Conservation (phyloP, 2,113 vertebrate genomes). For the Percopsis transmontana region DNA sequence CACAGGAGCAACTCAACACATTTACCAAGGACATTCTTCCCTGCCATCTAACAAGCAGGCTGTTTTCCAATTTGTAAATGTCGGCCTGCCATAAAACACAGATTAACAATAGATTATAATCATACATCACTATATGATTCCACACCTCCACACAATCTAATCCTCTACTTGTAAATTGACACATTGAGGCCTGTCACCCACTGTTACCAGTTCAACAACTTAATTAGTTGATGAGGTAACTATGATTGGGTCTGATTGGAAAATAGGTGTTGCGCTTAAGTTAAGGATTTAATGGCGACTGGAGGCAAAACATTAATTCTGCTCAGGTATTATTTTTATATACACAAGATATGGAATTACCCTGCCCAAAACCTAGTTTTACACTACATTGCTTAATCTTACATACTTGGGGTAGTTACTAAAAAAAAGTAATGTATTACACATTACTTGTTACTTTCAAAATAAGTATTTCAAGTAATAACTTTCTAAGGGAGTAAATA, state of each 20-base stretch:
- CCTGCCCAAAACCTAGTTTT: too few relatives aligned
- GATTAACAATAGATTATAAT: slow-evolving; percentile 56
- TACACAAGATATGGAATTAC: too few relatives aligned
- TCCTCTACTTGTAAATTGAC: neutral
- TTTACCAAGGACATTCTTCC: slow-evolving; percentile 39
- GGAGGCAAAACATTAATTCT: too few relatives aligned
- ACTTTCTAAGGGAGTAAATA: too few relatives aligned
- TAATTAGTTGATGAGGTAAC: slow-evolving; percentile 24
- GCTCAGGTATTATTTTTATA: too few relatives aligned
- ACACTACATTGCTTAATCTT: too few relatives aligned
- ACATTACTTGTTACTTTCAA: too few relatives aligned
- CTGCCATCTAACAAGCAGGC: slow-evolving; percentile 25
- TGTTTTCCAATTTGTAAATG: slow-evolving; percentile 51
- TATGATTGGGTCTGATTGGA: neutral
- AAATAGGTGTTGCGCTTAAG: slow-evolving; percentile 2
- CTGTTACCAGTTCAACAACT: slow-evolving; percentile 11
- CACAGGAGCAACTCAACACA: slow-evolving; percentile 39
- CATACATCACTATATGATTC: slow-evolving; percentile 41
- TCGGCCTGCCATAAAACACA: slow-evolving; percentile 30
- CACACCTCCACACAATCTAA: neutral
- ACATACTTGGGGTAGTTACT: too few relatives aligned
- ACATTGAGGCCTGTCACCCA: slow-evolving; percentile 1
- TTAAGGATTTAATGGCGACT: too few relatives aligned
- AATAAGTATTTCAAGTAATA: too few relatives aligned
- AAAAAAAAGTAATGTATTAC: too few relatives aligned